Evolutionary conservation across 35 echinoderm and acorn worm species (phyloP).

Genomic region (Patiria miniata): DNA sequence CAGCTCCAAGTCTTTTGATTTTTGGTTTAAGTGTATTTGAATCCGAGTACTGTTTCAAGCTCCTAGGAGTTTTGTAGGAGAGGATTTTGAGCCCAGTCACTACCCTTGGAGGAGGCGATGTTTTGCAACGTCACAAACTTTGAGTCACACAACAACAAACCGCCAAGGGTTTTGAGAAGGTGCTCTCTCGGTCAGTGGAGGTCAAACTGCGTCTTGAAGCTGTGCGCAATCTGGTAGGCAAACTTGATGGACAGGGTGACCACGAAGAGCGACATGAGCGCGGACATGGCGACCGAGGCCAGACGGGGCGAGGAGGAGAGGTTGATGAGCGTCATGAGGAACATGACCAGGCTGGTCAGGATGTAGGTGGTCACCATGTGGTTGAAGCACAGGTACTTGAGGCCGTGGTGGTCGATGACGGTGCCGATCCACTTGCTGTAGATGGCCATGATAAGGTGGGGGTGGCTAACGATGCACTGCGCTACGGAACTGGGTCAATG

Average conservation of each 20-base stretch:
- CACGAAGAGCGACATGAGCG: constrained; percentile 83
- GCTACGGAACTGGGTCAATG: background rate
- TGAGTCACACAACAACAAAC: background rate
- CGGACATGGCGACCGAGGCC: constrained; percentile 75
- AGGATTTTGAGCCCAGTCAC: too few relatives aligned
- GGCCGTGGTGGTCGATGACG: constrained; percentile 74
- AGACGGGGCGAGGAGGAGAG: constrained; percentile 72
- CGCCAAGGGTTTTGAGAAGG: too few relatives aligned
- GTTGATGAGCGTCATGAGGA: constrained; percentile 84
- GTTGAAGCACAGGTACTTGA: constrained; percentile 98
- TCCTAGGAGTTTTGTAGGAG: too few relatives aligned
- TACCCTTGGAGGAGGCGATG: too few relatives aligned
- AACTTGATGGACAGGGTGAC: constrained; percentile 92
- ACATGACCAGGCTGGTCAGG: constrained; percentile 78
- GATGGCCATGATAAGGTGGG: constrained; percentile 55
- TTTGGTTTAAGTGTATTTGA: too few relatives aligned
- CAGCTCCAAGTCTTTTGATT: too few relatives aligned
- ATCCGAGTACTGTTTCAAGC: too few relatives aligned
- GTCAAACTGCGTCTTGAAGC: constrained; percentile 91
- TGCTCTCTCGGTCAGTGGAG: constrained; percentile 27
- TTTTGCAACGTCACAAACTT: too few relatives aligned
- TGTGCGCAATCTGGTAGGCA: constrained; percentile 86
- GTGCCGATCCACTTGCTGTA: constrained; percentile 91
- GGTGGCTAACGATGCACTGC: too few relatives aligned
- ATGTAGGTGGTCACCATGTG: constrained; percentile 97